phyloP scores from a whole-genome alignment of 2,797 vertebrate genomes.

The Micropoecilia bifurca region DNA sequence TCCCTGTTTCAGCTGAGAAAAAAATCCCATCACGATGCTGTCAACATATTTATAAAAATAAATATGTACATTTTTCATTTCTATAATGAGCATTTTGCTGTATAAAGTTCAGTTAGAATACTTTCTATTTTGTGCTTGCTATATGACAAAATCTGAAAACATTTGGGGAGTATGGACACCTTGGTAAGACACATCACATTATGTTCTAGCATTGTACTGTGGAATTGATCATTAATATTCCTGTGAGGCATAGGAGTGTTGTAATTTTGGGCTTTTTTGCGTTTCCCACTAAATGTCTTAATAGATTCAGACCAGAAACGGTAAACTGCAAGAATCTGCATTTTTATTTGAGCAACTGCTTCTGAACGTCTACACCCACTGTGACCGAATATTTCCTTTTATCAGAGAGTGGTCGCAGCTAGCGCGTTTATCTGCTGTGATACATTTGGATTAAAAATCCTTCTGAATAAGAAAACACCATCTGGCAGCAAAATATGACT shows the following conservation, averaged over 20 bases:
- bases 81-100: not conserved
- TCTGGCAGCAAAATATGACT: constrained; percentile 44
- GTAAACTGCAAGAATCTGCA: not conserved
- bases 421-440: constrained; percentile 45
- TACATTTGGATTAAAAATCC: constrained; percentile 45
- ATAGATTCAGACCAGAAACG: constrained; percentile 67
- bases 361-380: constrained; percentile 39
- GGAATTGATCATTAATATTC: constrained; percentile 48
- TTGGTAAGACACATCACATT: not conserved
- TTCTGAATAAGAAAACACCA: constrained; percentile 38
- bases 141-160: not conserved
- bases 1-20: not conserved
- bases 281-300: constrained; percentile 51
- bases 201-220: not conserved
- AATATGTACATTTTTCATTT: not conserved
- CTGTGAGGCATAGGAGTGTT: not conserved
- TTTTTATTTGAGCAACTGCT: constrained; percentile 33
- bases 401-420: constrained; percentile 11
- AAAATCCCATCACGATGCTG: not conserved
- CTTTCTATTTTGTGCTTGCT: no score
- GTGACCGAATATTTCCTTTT: constrained; percentile 22
- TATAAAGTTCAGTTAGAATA: not conserved
- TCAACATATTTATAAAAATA: not conserved
- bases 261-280: constrained; percentile 35
- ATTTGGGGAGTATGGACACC: not conserved